Evolutionary conservation across 2,113 vertebrate species (phyloP).

Genomic region (Sinocyclocheilus anophthalmus): DNA sequence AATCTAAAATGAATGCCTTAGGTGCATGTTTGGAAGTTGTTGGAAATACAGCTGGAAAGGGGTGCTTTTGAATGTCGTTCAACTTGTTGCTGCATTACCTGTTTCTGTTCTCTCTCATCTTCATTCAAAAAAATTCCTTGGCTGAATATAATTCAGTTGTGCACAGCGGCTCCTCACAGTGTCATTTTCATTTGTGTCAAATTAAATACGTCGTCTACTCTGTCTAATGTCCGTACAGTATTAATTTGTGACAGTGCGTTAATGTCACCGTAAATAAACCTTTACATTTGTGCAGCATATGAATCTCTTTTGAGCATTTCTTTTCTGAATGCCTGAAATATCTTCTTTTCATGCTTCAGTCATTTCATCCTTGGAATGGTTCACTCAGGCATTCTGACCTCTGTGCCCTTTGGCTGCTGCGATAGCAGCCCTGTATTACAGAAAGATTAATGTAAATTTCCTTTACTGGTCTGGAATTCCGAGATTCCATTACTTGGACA

Average conservation of each 20-base stretch:
- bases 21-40: background rate
- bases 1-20: slow-evolving; percentile 6
- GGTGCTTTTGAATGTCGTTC: background rate
- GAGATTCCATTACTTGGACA: slow-evolving; percentile 11
- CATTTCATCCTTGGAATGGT: background rate
- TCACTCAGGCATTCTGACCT: slow-evolving; percentile 5
- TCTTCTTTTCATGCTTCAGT: background rate
- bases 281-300: background rate
- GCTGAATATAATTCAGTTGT: background rate
- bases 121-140: background rate
- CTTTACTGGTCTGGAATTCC: background rate
- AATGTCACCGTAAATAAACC: background rate
- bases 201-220: background rate
- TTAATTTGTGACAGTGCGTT: background rate
- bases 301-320: background rate
- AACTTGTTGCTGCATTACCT: background rate
- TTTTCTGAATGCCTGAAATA: background rate
- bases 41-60: background rate
- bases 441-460: slow-evolving; percentile 23
- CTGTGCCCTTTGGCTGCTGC: background rate
- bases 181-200: background rate
- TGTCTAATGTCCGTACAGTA: background rate
- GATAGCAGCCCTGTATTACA: background rate
- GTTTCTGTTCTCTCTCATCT: background rate
- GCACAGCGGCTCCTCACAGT: background rate